Conservation (phyloP, 2,797 vertebrate genomes). For the Amphiprion clarkii region DNA sequence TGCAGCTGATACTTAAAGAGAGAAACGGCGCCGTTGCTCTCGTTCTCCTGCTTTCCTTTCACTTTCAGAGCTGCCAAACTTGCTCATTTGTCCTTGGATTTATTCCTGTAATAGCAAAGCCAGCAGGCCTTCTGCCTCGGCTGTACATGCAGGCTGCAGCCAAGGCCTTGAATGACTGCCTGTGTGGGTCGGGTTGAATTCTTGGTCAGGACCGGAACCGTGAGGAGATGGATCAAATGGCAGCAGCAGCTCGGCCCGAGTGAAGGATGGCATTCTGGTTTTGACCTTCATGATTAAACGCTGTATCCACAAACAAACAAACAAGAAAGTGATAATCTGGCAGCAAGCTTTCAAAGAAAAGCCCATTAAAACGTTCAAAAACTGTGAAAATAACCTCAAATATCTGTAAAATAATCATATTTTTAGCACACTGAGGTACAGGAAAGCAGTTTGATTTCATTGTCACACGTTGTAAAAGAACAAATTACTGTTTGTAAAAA, state of each 20-base stretch:
- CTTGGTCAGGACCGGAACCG: slow-evolving; percentile 55
- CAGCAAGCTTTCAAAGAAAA: too few relatives aligned
- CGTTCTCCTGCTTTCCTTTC: slow-evolving; percentile 53
- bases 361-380: too few relatives aligned
- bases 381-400: too few relatives aligned
- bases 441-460: too few relatives aligned
- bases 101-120: slow-evolving; percentile 59
- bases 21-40: slow-evolving; percentile 45
- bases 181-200: slow-evolving; percentile 69
- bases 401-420: too few relatives aligned
- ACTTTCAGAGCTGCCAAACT: slow-evolving; percentile 53
- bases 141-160: slow-evolving; percentile 53
- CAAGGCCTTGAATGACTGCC: slow-evolving; percentile 71
- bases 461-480: too few relatives aligned
- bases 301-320: not conserved
- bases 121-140: slow-evolving; percentile 61
- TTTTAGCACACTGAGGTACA: too few relatives aligned
- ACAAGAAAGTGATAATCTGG: too few relatives aligned
- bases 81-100: slow-evolving; percentile 77
- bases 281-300: slow-evolving; percentile 39
- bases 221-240: slow-evolving; percentile 48
- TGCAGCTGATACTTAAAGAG: slow-evolving; percentile 53
- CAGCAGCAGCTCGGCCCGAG: slow-evolving; percentile 33
- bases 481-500: too few relatives aligned
- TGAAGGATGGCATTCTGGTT: slow-evolving; percentile 28